These are phyloP conservation scores for Cephus nigrinus DNA, from an alignment of 2,888 invertebrate genomes.

Conservation along the genomic window DNA sequence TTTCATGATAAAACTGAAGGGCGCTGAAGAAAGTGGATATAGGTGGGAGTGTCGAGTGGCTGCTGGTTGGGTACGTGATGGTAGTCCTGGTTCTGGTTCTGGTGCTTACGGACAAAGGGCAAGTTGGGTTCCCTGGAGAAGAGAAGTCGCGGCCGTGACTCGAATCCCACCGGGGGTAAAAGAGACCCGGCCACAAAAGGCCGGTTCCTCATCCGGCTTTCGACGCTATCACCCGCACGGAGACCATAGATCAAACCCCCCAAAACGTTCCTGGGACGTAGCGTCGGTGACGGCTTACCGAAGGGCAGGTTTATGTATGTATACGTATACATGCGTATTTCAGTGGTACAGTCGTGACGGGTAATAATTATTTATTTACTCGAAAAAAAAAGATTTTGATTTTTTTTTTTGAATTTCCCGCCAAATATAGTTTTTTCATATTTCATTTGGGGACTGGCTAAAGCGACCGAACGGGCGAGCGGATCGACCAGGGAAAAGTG, in stretches of 20 bases:
- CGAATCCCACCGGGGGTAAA: background rate
- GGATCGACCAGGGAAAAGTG: background rate
- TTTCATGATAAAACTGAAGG: constrained; percentile 5
- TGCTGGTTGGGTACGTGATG: background rate
- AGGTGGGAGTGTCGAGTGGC: background rate
- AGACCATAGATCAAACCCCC: constrained; percentile 19
- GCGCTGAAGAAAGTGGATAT: constrained; percentile 1
- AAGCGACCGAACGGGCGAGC: background rate
- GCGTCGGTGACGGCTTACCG: background rate
- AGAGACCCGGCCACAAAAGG: background rate
- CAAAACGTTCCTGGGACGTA: constrained; percentile 40
- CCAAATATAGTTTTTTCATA: too few relatives aligned
- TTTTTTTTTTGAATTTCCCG: background rate
- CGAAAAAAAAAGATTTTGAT: too few relatives aligned
- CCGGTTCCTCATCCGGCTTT: constrained; percentile 15
- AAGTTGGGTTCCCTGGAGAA: constrained; percentile 1
- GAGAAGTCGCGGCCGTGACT: constrained; percentile 7
- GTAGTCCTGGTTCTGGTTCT: background rate
- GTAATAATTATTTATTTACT: background rate
- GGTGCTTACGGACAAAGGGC: background rate
- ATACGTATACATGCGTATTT: background rate
- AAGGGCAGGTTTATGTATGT: background rate
- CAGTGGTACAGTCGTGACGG: background rate
- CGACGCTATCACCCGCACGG: constrained; percentile 12
- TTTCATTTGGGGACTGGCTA: background rate